These are phyloP conservation scores for Fistularia commersonii DNA, from an alignment of 2,797 vertebrate species.

Conservation along the genomic window DNA sequence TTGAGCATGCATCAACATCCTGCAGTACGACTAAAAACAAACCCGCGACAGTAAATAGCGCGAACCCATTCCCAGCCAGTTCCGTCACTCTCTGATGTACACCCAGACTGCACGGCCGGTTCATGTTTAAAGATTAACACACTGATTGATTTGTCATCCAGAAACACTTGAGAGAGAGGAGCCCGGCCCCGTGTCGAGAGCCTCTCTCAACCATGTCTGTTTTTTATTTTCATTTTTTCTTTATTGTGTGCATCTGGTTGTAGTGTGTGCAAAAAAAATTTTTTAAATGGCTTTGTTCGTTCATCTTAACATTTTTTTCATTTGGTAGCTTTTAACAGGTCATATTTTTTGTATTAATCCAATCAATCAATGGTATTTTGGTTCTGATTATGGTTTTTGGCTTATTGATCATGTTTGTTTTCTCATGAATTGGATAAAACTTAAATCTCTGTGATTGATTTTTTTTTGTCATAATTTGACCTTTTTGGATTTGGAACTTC, in stretches of 20 bases:
- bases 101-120: slow-evolving; percentile 91
- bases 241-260: slow-evolving; percentile 90
- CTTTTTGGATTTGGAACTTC: slow-evolving; percentile 83
- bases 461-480: slow-evolving; percentile 69
- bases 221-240: slow-evolving; percentile 81
- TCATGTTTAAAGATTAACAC: slow-evolving; percentile 81
- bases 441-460: slow-evolving; percentile 60
- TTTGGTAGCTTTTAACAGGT: slow-evolving; percentile 64
- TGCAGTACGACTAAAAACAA: slow-evolving; percentile 71
- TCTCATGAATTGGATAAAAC: slow-evolving; percentile 54
- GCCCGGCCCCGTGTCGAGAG: slow-evolving; percentile 67
- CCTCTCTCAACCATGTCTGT: slow-evolving; percentile 85
- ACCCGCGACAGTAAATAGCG: slow-evolving; percentile 55
- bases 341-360: slow-evolving; percentile 49
- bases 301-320: slow-evolving; percentile 68
- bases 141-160: slow-evolving; percentile 66
- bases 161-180: slow-evolving; percentile 69
- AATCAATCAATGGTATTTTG: slow-evolving; percentile 56
- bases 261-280: slow-evolving; percentile 80
- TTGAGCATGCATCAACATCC: slow-evolving; percentile 97
- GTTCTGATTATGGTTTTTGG: slow-evolving; percentile 66
- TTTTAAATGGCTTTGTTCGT: slow-evolving; percentile 76
- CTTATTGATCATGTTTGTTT: slow-evolving; percentile 58
- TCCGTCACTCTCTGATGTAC: slow-evolving; percentile 87
- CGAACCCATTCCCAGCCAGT: slow-evolving; percentile 85